phyloP scores from a whole-genome alignment of 2,113 vertebrate genomes.

The Pitta sordida region DNA sequence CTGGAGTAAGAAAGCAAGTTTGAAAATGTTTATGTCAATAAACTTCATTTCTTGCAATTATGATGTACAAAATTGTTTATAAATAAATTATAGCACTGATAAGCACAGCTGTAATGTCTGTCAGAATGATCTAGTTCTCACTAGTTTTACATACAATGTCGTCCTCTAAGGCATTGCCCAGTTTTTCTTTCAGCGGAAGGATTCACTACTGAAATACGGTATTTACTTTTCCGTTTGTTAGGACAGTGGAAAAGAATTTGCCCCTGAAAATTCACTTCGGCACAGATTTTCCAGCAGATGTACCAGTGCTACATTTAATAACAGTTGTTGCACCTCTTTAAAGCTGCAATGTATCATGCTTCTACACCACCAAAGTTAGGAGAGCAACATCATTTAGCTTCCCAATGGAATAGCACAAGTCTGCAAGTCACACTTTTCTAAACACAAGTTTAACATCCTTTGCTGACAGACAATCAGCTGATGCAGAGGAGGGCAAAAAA shows the following conservation, averaged over 20 bases:
- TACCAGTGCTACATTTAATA: background rate
- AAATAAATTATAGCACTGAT: background rate
- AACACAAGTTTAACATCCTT: background rate
- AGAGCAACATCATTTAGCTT: background rate
- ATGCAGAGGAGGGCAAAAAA: background rate
- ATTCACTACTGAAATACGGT: background rate
- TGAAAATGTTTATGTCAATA: background rate
- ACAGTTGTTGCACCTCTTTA: background rate
- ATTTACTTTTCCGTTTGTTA: background rate
- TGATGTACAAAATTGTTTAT: background rate
- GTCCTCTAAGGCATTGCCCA: background rate
- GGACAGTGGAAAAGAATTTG: background rate
- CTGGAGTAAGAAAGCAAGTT: constrained; percentile 53
- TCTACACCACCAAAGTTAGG: background rate
- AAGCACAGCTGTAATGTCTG: background rate
- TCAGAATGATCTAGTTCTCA: background rate
- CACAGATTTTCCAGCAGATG: background rate
- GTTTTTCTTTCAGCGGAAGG: background rate
- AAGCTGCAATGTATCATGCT: background rate
- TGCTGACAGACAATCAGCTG: background rate
- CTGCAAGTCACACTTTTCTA: background rate
- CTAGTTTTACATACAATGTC: background rate
- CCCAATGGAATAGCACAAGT: background rate
- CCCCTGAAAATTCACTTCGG: background rate
- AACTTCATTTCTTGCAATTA: background rate